Evolutionary conservation across 2,113 vertebrate species (phyloP).

Genomic region (Dipodomys spectabilis): DNA sequence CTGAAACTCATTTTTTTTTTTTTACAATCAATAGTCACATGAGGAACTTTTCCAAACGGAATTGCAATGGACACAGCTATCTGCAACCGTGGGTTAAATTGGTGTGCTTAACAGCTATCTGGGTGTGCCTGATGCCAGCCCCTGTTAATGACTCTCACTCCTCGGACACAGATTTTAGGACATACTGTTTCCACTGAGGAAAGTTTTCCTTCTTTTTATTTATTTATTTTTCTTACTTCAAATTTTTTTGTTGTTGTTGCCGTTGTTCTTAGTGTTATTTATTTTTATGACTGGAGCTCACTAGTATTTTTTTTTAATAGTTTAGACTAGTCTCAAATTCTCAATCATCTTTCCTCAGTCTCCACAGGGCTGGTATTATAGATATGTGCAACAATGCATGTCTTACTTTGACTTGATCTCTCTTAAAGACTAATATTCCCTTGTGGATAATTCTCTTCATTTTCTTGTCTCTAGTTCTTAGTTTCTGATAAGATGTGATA

Average conservation of each 20-base stretch:
- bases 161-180: neutral
- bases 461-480: neutral
- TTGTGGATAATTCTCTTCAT: neutral
- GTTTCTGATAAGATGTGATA: slow-evolving; percentile 17
- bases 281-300: neutral
- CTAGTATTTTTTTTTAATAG: neutral
- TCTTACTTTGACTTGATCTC: neutral
- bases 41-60: neutral
- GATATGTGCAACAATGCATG: too few species aligned
- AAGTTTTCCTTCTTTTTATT: neutral
- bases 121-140: fast-evolving
- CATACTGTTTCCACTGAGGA: neutral
- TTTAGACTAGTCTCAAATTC: neutral
- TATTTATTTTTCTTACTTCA: too few species aligned
- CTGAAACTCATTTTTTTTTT: neutral
- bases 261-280: neutral
- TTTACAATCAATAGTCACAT: neutral
- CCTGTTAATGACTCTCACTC: neutral
- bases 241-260: neutral
- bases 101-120: neutral
- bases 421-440: neutral
- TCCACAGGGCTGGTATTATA: neutral
- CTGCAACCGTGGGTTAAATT: neutral
- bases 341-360: neutral
- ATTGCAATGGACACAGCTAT: neutral